A percentile compares a stretch with the other conserved stretches of the same genome.
phyloP scores from a whole-genome alignment of 2,888 invertebrate species.

The Eumacrocentrus americanus region DNA sequence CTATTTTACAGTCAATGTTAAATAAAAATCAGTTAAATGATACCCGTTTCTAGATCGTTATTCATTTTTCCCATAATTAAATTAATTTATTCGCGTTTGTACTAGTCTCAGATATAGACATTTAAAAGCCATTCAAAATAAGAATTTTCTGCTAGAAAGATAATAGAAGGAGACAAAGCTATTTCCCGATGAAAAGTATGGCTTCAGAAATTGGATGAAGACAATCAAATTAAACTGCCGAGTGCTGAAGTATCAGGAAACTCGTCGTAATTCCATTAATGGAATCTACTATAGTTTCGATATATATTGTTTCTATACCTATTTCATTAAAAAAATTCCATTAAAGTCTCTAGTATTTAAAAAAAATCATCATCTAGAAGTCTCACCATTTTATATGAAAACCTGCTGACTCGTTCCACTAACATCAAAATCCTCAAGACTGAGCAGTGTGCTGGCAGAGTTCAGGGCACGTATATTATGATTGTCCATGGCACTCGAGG shows the following conservation, averaged over 20 bases:
- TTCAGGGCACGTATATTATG: slow-evolving; percentile 53
- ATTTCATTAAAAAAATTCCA: not conserved
- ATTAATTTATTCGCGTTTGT: too few relatives aligned
- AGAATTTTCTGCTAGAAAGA: too few relatives aligned
- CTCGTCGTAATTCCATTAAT: not conserved
- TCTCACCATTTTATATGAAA: slow-evolving; percentile 48
- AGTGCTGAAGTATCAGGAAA: not conserved
- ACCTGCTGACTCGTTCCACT: slow-evolving; percentile 57
- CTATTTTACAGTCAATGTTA: too few relatives aligned
- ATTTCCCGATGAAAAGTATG: slow-evolving; percentile 37
- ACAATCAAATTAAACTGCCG: slow-evolving; percentile 52
- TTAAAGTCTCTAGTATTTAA: not conserved
- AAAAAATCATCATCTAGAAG: slow-evolving; percentile 1
- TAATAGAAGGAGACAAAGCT: slow-evolving; percentile 25
- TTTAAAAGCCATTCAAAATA: too few relatives aligned
- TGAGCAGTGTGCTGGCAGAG: slow-evolving; percentile 57
- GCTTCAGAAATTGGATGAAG: slow-evolving; percentile 58
- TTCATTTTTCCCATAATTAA: too few relatives aligned
- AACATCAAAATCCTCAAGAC: slow-evolving; percentile 57
- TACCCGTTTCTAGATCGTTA: too few relatives aligned
- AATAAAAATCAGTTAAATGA: too few relatives aligned
- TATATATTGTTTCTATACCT: too few relatives aligned
- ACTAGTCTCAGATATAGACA: too few relatives aligned
- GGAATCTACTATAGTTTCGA: too few relatives aligned
- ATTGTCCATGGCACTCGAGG: slow-evolving; percentile 59